Percentiles rank a stretch among this genome's conserved stretches.
Evolutionary conservation across 2,113 vertebrate species (phyloP).

Genomic region (Poicephalus gulielmi): DNA sequence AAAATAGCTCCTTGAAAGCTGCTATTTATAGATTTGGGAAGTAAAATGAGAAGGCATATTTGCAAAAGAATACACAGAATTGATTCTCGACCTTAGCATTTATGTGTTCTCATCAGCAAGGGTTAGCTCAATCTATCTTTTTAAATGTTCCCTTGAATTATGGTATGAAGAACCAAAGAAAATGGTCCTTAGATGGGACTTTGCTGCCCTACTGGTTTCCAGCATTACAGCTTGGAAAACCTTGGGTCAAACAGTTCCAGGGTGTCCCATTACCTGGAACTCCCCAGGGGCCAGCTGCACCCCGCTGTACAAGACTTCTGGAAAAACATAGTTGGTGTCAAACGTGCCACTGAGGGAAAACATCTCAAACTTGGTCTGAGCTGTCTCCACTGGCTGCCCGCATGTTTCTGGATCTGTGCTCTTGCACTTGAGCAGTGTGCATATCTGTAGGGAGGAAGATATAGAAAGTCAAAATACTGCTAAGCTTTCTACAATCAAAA

Average conservation of each 20-base stretch:
- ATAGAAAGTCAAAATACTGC: background rate
- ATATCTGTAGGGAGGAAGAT: conserved; percentile 27
- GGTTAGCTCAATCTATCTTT: background rate
- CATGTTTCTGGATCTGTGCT: conserved; percentile 35
- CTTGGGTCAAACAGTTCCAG: background rate
- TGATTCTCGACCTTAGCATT: background rate
- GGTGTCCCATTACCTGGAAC: conserved; percentile 63
- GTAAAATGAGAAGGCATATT: background rate
- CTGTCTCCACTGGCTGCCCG: conserved; percentile 27
- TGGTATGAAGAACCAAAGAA: background rate
- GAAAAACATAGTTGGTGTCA: conserved; percentile 70
- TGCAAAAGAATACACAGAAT: background rate
- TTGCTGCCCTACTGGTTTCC: background rate
- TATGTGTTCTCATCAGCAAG: background rate
- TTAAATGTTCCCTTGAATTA: background rate
- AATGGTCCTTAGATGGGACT: background rate
- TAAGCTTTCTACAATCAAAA: background rate
- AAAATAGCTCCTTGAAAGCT: background rate
- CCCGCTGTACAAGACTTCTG: conserved; percentile 73
- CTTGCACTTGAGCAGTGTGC: conserved; percentile 70
- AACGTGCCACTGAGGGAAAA: conserved; percentile 77
- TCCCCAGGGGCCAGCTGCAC: conserved; percentile 65
- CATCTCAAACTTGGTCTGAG: conserved; percentile 69
- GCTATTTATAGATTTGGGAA: background rate
- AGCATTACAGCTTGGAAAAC: background rate